These are phyloP conservation scores for Elanus axillaris DNA, from an alignment of 2,113 vertebrate species.

Conservation along the genomic window DNA sequence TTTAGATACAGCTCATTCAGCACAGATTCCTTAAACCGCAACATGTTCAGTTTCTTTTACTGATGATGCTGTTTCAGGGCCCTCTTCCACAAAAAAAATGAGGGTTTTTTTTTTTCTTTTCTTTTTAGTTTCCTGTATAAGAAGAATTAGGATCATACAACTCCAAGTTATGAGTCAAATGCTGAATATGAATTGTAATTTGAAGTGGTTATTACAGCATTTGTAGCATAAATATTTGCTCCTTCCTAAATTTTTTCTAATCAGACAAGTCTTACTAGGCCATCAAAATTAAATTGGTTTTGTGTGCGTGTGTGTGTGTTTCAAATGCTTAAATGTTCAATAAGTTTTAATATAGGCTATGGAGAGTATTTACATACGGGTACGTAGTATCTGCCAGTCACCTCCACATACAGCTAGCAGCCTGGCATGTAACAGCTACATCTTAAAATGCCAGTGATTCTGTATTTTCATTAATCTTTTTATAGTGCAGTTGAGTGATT, in stretches of 20 bases:
- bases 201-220: background rate
- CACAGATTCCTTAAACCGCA: background rate
- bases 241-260: background rate
- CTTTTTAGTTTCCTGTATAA: background rate
- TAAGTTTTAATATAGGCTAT: background rate
- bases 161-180: background rate
- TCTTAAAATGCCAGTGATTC: background rate
- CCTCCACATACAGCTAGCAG: background rate
- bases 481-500: background rate
- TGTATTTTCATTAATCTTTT: background rate
- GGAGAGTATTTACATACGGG: background rate
- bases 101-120: background rate
- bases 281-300: background rate
- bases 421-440: background rate
- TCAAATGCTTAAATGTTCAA: background rate
- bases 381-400: background rate
- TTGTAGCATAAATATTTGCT: background rate
- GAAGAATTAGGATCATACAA: background rate
- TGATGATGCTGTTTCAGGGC: background rate
- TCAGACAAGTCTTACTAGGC: background rate
- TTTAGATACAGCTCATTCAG: background rate
- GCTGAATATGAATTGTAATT: background rate
- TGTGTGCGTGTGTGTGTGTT: background rate
- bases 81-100: background rate
- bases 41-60: background rate